Percentiles rank a stretch among this genome's conserved stretches.
These are phyloP conservation scores for Tetrao urogallus DNA, from an alignment of 2,113 vertebrate genomes.

Conservation along the genomic window DNA sequence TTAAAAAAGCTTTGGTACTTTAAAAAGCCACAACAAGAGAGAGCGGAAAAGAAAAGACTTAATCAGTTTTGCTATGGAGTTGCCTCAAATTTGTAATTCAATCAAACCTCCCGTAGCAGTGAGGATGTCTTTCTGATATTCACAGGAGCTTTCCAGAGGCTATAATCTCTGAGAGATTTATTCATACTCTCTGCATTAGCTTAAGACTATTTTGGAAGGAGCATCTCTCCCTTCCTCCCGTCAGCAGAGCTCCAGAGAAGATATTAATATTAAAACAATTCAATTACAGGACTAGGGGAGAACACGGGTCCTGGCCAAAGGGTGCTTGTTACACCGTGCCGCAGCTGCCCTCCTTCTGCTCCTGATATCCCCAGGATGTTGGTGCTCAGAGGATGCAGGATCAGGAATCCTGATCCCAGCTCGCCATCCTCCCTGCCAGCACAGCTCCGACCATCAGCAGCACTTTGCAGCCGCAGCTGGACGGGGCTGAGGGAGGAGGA, in stretches of 20 bases:
- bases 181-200: slow-evolving; percentile 69
- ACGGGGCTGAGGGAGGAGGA: not conserved
- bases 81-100: slow-evolving; percentile 72
- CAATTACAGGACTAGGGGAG: slow-evolving; percentile 31
- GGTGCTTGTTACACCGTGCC: not conserved
- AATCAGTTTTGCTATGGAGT: slow-evolving; percentile 68
- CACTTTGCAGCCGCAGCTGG: not conserved
- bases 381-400: not conserved
- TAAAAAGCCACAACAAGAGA: slow-evolving; percentile 20
- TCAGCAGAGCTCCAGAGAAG: slow-evolving; percentile 45
- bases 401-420: not conserved
- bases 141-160: slow-evolving; percentile 65
- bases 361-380: not conserved
- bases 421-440: not conserved
- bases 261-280: slow-evolving; percentile 66
- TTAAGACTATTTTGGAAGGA: slow-evolving; percentile 64
- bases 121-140: slow-evolving; percentile 60
- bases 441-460: not conserved
- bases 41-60: slow-evolving; percentile 49
- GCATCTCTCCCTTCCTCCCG: slow-evolving; percentile 14
- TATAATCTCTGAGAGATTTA: slow-evolving; percentile 72
- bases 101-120: slow-evolving; percentile 54
- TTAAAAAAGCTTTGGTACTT: slow-evolving; percentile 30
- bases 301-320: slow-evolving; percentile 15
- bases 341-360: not conserved